A percentile compares a stretch with the other conserved stretches of the same genome.
These are phyloP conservation scores for Taeniopygia guttata DNA, from an alignment of 2,797 vertebrate species.

Conservation along the genomic window DNA sequence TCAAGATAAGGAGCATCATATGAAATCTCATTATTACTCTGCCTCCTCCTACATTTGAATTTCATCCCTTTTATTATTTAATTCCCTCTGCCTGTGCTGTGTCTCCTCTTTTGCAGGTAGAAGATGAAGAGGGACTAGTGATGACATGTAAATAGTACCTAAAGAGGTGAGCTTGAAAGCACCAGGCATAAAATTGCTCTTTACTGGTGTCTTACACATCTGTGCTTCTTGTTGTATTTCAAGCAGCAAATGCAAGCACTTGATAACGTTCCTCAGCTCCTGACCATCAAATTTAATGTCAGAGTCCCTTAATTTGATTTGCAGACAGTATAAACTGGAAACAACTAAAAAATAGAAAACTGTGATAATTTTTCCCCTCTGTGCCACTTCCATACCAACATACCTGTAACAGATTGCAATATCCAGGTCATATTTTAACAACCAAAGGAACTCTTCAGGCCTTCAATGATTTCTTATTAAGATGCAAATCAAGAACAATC, in stretches of 20 bases:
- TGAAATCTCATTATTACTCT: not conserved
- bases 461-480: not conserved
- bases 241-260: not conserved
- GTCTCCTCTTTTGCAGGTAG: not conserved
- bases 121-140: not conserved
- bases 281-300: not conserved
- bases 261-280: not conserved
- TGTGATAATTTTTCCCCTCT: not conserved
- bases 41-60: not conserved
- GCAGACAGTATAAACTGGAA: not conserved
- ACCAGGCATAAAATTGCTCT: not conserved
- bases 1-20: not conserved
- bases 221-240: not conserved
- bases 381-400: not conserved
- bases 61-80: not conserved
- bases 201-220: not conserved
- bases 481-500: slow-evolving; percentile 13
- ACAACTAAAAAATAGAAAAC: not conserved
- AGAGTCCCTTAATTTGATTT: not conserved
- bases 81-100: not conserved
- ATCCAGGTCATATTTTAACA: not conserved
- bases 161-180: not conserved
- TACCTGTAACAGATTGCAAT: not conserved
- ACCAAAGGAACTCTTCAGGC: not conserved
- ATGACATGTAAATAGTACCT: not conserved